A percentile compares a stretch with the other conserved stretches of the same genome.
These are phyloP conservation scores for Eupithecia insigniata DNA, from an alignment of 2,888 invertebrate species.

Conservation along the genomic window DNA sequence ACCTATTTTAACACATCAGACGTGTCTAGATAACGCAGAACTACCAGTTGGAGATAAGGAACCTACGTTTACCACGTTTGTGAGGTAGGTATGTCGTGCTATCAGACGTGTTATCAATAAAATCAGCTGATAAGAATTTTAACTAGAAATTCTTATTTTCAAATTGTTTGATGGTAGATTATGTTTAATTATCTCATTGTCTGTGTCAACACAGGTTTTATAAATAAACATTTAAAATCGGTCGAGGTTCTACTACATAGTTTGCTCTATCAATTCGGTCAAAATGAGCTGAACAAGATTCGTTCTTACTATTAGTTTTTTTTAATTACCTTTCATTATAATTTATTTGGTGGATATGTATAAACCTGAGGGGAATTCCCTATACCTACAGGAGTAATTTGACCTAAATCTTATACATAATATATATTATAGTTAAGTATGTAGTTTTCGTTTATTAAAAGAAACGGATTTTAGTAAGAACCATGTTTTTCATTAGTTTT, in stretches of 20 bases:
- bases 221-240: neutral
- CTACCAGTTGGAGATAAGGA: neutral
- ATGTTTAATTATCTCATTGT: neutral
- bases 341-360: no score
- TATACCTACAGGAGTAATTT: no score
- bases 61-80: neutral
- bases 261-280: neutral
- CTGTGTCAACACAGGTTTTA: constrained; percentile 1
- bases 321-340: no score
- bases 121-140: neutral
- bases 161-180: neutral
- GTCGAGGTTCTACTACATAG: neutral
- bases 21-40: constrained; percentile 7
- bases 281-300: no score
- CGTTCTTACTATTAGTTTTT: no score
- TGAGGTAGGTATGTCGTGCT: neutral
- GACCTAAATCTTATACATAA: no score
- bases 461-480: neutral
- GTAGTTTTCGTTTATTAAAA: neutral
- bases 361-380: no score
- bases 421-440: neutral
- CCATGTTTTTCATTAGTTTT: neutral
- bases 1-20: constrained; percentile 7
- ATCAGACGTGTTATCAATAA: neutral
- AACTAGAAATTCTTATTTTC: neutral